Base-by-base conservation (phyloP, 2,888 invertebrate species). In the Lepas anatifera region DNA sequence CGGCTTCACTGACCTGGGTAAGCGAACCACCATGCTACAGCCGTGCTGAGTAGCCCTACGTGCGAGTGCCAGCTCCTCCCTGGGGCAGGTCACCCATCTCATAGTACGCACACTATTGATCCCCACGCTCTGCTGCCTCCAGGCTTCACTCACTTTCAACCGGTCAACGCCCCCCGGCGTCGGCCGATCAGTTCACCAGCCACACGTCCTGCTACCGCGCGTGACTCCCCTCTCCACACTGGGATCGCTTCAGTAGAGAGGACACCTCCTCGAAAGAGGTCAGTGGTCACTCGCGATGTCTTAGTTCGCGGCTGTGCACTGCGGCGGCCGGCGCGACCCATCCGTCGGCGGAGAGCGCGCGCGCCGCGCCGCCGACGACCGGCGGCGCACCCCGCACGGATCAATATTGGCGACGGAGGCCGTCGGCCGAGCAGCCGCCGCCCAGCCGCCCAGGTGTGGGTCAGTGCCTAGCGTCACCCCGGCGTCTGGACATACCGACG, bases 61-160 rank as follows among this genome's bases (percentile, higher is more conserved):
- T n/a, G 25, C 29, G 18, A 16, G 32, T 6, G 18, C 25, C 25
- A n/a, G 8, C 32, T 7, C 58, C 16, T 10, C 18, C 58, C 8
- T 1, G 32, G 32, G 18, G 13, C 58, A 3, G 32, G 13, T 18
- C 8, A 13, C 58, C 58, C 58, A 32, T 32, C 32, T 58, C 58
- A 32, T 58, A 58, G 58, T 58, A 58, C 58, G 58, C 58, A 58
- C 58, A 58, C 58, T 58, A 58, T 58, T 58, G 58, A 58, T 58
- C 27, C n/a, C 41, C 2, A 18, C 32, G 32, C 58, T 13, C n/a
- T n/a, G n/a, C n/a, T n/a, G n/a, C n/a, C n/a, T n/a, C n/a, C n/a
- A n/a, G n/a, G 27, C 3, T 46, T 13, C 50, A 50, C 50, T 25
- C 50, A 50, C 50, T 27, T n/a, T 27, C 27, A 13, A 4, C 18